A percentile compares a stretch with the other conserved stretches of the same genome.
These are phyloP conservation scores for Cacatua alba DNA, from an alignment of 2,113 vertebrate genomes.

Conservation along the genomic window DNA sequence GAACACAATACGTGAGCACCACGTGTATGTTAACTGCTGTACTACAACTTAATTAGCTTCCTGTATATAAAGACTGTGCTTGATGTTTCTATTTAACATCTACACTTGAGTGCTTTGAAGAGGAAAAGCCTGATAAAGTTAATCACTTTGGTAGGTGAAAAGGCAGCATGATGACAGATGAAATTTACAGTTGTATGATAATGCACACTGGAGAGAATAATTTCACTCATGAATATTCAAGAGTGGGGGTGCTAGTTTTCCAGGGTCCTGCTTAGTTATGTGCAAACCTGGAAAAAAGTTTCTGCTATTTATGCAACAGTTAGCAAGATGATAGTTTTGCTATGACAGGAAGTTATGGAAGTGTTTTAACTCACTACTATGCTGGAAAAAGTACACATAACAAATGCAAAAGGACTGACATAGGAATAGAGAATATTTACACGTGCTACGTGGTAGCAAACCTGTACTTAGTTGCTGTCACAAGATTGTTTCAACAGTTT, in stretches of 20 bases:
- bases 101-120: neutral
- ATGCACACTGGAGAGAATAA: neutral
- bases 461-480: neutral
- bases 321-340: neutral
- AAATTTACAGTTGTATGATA: neutral
- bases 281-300: neutral
- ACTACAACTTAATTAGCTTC: neutral
- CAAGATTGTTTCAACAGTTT: neutral
- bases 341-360: neutral
- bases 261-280: neutral
- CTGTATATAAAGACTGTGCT: neutral
- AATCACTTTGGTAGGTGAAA: neutral
- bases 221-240: neutral
- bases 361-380: neutral
- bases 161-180: neutral
- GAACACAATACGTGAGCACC: neutral
- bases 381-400: neutral
- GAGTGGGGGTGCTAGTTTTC: neutral
- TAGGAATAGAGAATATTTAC: neutral
- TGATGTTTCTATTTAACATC: neutral
- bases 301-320: neutral
- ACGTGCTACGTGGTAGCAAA: neutral
- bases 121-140: neutral
- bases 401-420: neutral
- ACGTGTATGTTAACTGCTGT: neutral